Percentiles rank a stretch among this genome's conserved stretches.
These are phyloP conservation scores for Tokudaia muenninki DNA, from an alignment of 2,797 vertebrate genomes.

Conservation along the genomic window DNA sequence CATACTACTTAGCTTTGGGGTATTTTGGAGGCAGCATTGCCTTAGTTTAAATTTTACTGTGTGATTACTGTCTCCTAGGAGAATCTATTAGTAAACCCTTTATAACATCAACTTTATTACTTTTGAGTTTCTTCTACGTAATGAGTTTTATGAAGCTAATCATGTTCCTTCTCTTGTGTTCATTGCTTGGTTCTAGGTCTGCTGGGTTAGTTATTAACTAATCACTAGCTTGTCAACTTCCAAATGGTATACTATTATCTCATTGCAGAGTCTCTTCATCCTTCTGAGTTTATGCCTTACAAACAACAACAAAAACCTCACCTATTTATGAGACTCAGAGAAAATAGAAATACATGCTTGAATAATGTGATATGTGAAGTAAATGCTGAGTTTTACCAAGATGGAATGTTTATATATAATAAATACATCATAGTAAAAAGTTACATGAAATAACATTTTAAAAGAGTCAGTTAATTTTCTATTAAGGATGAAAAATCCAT, in stretches of 20 bases:
- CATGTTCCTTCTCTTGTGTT: conserved; percentile 21
- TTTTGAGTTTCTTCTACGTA: neutral
- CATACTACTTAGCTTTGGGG: neutral
- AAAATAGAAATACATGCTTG: conserved; percentile 12
- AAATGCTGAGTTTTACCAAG: conserved; percentile 36
- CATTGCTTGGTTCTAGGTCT: neutral
- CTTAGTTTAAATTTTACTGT: neutral
- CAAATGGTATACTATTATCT: neutral
- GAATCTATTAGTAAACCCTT: neutral
- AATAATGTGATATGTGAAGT: neutral
- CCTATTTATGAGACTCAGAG: neutral
- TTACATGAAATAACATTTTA: neutral
- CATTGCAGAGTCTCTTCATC: conserved; percentile 14
- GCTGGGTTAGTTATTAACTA: neutral
- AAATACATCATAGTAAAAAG: neutral
- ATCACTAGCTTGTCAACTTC: conserved; percentile 39
- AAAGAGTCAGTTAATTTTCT: conserved; percentile 19
- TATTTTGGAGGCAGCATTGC: neutral
- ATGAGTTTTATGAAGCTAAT: neutral
- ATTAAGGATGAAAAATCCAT: neutral
- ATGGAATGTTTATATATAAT: neutral
- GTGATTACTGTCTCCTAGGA: neutral
- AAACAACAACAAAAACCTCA: neutral
- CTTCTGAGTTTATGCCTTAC: conserved; percentile 10
- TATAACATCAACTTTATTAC: neutral